Evolutionary conservation across 2,797 vertebrate species (phyloP).

Genomic region (Anomalospiza imberbis): DNA sequence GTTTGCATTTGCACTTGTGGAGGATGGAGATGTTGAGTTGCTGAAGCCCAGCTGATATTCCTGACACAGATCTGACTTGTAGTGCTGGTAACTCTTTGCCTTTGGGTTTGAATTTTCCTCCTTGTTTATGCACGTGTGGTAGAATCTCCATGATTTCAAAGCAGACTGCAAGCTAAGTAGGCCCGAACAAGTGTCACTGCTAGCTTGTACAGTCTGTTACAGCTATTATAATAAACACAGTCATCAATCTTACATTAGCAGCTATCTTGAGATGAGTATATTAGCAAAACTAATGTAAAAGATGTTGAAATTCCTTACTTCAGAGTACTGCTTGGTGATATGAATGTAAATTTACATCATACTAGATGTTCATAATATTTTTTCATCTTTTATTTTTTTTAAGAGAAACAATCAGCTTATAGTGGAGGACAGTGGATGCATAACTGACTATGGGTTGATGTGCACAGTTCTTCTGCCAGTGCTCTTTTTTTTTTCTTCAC

Average conservation of each 20-base stretch:
- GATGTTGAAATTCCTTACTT: background rate
- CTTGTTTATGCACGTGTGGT: background rate
- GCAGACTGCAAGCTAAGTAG: background rate
- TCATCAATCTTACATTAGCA: background rate
- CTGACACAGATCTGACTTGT: background rate
- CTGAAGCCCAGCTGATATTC: background rate
- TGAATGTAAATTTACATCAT: background rate
- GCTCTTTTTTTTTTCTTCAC: background rate
- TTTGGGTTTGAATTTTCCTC: background rate
- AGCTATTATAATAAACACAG: background rate
- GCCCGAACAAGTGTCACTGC: background rate
- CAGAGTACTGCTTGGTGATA: background rate
- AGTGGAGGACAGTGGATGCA: background rate
- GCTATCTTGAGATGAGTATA: background rate
- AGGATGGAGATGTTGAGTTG: background rate
- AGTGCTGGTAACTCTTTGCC: background rate
- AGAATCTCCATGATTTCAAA: background rate
- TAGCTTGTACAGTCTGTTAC: background rate
- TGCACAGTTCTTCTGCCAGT: background rate
- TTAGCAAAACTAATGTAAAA: background rate
- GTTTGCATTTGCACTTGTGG: background rate
- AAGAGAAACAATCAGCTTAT: background rate
- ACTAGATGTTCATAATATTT: background rate
- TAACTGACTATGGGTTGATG: background rate
- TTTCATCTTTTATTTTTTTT: background rate